phyloP scores from a whole-genome alignment of 2,113 vertebrate species.

The Vombatus ursinus region DNA sequence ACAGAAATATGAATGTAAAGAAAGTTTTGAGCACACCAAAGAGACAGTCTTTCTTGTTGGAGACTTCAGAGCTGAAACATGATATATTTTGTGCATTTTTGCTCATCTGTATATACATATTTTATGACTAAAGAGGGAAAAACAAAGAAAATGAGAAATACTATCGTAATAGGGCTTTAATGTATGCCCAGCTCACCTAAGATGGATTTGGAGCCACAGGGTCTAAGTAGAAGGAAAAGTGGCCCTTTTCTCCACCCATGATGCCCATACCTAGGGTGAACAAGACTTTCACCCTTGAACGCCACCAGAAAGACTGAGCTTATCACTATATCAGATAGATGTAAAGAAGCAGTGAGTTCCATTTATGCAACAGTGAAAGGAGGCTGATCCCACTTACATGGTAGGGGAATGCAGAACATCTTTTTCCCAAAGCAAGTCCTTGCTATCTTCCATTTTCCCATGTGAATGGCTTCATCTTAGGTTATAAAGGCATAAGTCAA shows the following conservation, averaged over 20 bases:
- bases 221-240: background rate
- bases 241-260: background rate
- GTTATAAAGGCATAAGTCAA: background rate
- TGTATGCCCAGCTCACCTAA: background rate
- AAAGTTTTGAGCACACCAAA: background rate
- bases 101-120: too few species aligned
- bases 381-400: background rate
- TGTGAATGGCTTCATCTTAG: background rate
- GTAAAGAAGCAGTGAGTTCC: background rate
- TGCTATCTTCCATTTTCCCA: background rate
- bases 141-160: background rate
- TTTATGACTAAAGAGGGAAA: background rate
- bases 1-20: background rate
- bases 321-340: background rate
- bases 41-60: background rate
- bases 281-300: background rate
- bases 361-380: background rate
- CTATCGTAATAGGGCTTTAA: background rate
- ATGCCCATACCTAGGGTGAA: background rate
- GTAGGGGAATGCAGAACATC: background rate
- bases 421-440: background rate
- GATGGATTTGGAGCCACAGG: background rate
- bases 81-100: background rate
- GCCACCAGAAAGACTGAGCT: background rate
- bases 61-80: background rate